A percentile compares a stretch with the other conserved stretches of the same genome.
Conservation (phyloP, 2,888 invertebrate species). For the Noctua comes region DNA sequence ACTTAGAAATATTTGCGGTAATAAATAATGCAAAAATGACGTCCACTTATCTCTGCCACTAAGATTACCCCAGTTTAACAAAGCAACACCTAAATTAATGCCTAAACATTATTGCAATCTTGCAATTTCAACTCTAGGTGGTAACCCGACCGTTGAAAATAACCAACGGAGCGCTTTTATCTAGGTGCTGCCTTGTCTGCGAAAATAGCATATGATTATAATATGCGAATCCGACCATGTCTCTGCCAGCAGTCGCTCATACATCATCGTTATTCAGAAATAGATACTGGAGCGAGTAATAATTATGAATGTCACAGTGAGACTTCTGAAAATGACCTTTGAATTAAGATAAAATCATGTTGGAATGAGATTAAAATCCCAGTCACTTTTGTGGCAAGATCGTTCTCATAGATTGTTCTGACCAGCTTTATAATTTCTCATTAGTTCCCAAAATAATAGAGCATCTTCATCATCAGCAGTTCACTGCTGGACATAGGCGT, state of each 20-base stretch:
- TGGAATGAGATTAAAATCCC: background rate
- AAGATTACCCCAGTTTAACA: conserved; percentile 6
- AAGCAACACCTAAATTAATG: background rate
- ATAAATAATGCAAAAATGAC: conserved; percentile 23
- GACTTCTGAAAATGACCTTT: background rate
- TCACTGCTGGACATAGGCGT: too few relatives aligned
- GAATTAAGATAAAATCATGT: background rate
- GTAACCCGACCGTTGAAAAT: background rate
- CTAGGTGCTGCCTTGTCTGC: background rate
- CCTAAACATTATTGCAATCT: background rate
- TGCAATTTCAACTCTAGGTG: background rate
- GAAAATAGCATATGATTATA: conserved; percentile 4
- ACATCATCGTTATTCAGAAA: conserved; percentile 43
- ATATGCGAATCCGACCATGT: conserved; percentile 8
- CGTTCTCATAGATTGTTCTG: background rate
- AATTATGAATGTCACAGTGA: background rate
- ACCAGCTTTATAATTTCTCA: background rate
- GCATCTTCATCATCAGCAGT: too few relatives aligned
- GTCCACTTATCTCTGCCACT: conserved; percentile 17
- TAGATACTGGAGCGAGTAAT: conserved; percentile 45
- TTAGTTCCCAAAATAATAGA: background rate
- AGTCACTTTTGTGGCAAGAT: background rate
- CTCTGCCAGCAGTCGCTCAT: conserved; percentile 36
- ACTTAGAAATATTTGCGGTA: conserved; percentile 4
- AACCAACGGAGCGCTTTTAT: background rate